Base-by-base conservation (phyloP, 1,140 invertebrate species). In the Drosophila parvula region DNA sequence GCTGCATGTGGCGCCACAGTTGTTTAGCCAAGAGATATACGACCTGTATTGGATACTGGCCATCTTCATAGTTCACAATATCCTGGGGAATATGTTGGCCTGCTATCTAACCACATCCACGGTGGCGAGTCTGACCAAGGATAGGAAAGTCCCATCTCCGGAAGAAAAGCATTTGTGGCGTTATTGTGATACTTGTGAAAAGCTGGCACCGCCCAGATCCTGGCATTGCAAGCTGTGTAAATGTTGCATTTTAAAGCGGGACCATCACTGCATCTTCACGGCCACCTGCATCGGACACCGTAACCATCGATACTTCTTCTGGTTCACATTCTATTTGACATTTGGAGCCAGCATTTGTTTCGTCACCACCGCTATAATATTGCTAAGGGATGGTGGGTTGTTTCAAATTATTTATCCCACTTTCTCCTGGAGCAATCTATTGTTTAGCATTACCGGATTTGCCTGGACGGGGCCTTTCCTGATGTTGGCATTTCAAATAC, bases 231-330 rank as follows among this genome's bases (percentile, higher is more conserved):
- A 93, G 41, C 94, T 93, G 44, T 99, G 98, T 88, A 91, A 94
- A 73, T 90, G 92, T 14, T 99, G 98, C 90, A 96, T 99, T 45
- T 90, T 98, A 14, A 98, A 98, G 91, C 94, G 98, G 74, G 98
- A 99, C 91, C 98, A 99, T 92, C 98, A 99, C 90, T 99, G 98
- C 91, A 95, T 96, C 40, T 99, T 99, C 91, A 95, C 96, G 16
- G 96, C 95, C 14, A 96, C 95, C 86, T 99, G 98, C 92, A 93
- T 99, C 10, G 98, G 98, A 1, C 96, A 98, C 91, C 94, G 94
- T 59, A 99, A 99, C 93, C 96, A 97, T 77, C 93, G 98, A 81
- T 98, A 96, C 91, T 99, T 98, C 88, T 92, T 97, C 2, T 94
- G 95, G 80, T 96, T 98, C 86, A 93, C 97, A 4, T 91, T 97